phyloP scores from a whole-genome alignment of 92 coral and sea anemone genomes.

The Actinernus sp. region DNA sequence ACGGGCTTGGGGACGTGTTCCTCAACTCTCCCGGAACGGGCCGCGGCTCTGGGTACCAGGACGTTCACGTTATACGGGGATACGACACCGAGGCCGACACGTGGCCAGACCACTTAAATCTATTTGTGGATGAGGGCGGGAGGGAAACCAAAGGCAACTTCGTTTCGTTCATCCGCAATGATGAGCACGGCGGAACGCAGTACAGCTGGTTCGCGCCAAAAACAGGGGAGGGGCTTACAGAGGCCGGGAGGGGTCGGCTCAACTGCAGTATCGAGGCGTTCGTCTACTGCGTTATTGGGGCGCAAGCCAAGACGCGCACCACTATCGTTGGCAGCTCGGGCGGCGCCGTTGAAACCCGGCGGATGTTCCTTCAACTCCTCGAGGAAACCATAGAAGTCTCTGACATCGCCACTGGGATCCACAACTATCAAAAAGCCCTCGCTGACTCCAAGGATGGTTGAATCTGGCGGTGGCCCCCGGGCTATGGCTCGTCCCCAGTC shows the following conservation, averaged over 20 bases:
- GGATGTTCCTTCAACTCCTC: neutral
- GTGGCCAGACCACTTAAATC: no score
- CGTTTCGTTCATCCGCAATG: slow-evolving; percentile 2
- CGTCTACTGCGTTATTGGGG: slow-evolving; percentile 17
- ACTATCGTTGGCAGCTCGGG: no score
- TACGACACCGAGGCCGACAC: no score
- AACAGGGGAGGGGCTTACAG: slow-evolving; percentile 5
- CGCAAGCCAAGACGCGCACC: no score
- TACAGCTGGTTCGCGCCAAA: slow-evolving; percentile 9
- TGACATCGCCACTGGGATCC: slow-evolving; percentile 3
- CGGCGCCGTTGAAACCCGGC: slow-evolving; percentile 6
- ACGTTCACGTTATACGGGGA: no score
- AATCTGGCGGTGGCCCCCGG: no score
- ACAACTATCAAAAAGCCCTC: slow-evolving; percentile 12
- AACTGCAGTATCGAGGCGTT: slow-evolving; percentile 38
- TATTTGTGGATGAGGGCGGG: slow-evolving; percentile 30
- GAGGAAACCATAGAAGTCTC: neutral
- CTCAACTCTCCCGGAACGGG: no score
- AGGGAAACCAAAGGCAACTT: slow-evolving; percentile 3
- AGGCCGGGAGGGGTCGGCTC: slow-evolving; percentile 18
- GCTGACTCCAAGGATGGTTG: slow-evolving; percentile 10
- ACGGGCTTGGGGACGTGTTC: no score
- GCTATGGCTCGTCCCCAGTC: no score
- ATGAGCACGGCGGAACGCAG: slow-evolving; percentile 14
- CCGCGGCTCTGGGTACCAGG: no score